Conservation (phyloP, 2,113 vertebrate species). For the Callospermophilus lateralis region DNA sequence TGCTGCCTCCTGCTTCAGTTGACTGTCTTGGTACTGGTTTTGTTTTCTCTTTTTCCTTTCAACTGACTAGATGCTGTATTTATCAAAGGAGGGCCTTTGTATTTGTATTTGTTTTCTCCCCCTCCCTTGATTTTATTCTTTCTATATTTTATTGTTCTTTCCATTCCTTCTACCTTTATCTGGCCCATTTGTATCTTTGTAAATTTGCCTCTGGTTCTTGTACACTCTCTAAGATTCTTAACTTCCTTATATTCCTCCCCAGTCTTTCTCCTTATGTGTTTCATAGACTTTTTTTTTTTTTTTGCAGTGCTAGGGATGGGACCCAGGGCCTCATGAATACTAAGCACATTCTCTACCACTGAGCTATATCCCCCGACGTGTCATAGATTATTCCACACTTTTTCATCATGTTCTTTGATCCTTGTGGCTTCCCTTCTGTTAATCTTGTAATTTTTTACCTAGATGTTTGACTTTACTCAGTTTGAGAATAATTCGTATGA, state of each 20-base stretch:
- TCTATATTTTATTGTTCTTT: constrained; percentile 31
- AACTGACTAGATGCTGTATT: not conserved
- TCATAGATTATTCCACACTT: not conserved
- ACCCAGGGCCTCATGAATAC: too few relatives aligned
- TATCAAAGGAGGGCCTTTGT: not conserved
- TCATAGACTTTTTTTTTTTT: not conserved
- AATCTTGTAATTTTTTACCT: not conserved
- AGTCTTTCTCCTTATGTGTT: constrained; percentile 7
- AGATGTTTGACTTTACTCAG: not conserved
- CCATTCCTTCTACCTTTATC: not conserved
- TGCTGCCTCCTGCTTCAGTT: not conserved
- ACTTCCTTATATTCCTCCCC: not conserved
- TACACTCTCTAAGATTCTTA: not conserved
- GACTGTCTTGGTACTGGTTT: not conserved
- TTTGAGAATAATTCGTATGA: not conserved
- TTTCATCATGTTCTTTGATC: not conserved
- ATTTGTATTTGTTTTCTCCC: not conserved
- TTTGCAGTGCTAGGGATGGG: too few relatives aligned
- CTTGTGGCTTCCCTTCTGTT: not conserved
- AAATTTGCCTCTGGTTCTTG: not conserved
- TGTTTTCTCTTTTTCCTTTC: not conserved
- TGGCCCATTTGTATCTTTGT: not conserved
- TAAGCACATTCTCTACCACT: too few relatives aligned
- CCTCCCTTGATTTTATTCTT: constrained; percentile 55
- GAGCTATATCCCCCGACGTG: not conserved